Conservation (phyloP, 2,797 vertebrate genomes). For the Leptatherina wallacei region DNA sequence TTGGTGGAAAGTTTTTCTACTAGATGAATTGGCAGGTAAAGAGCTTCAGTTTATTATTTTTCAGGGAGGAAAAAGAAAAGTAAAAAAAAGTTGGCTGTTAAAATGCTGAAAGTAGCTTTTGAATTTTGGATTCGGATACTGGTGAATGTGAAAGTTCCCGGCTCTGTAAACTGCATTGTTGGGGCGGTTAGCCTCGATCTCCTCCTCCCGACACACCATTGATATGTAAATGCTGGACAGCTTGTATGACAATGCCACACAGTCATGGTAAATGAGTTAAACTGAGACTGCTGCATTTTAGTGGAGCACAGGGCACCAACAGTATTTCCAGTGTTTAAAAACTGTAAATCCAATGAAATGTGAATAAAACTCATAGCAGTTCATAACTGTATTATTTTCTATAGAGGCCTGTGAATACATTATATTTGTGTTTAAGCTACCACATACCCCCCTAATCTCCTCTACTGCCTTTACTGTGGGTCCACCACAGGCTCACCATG, state of each 20-base stretch:
- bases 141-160: conserved; percentile 45
- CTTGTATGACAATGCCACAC: conserved; percentile 66
- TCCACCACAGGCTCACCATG: conserved; percentile 70
- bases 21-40: conserved; percentile 46
- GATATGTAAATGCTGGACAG: conserved; percentile 68
- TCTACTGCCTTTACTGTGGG: conserved; percentile 70
- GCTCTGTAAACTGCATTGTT: conserved; percentile 31
- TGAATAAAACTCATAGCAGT: conserved; percentile 3
- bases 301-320: conserved; percentile 3
- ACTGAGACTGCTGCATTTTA: conserved; percentile 42
- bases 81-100: conserved; percentile 7
- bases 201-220: conserved; percentile 62
- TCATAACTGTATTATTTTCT: conserved; percentile 30
- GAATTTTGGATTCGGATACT: conserved; percentile 45
- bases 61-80: not conserved
- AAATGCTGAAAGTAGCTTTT: conserved; percentile 40
- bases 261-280: conserved; percentile 58
- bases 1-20: conserved; percentile 39
- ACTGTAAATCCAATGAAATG: conserved; percentile 15
- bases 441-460: conserved; percentile 2
- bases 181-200: conserved; percentile 32
- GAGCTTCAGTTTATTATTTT: conserved; percentile 36
- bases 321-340: not conserved
- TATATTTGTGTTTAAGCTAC: conserved; percentile 36
- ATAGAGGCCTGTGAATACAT: conserved; percentile 41